A percentile compares a stretch with the other conserved stretches of the same genome.
These are phyloP conservation scores for Enoplosus armatus DNA, from an alignment of 2,797 vertebrate species.

Conservation along the genomic window DNA sequence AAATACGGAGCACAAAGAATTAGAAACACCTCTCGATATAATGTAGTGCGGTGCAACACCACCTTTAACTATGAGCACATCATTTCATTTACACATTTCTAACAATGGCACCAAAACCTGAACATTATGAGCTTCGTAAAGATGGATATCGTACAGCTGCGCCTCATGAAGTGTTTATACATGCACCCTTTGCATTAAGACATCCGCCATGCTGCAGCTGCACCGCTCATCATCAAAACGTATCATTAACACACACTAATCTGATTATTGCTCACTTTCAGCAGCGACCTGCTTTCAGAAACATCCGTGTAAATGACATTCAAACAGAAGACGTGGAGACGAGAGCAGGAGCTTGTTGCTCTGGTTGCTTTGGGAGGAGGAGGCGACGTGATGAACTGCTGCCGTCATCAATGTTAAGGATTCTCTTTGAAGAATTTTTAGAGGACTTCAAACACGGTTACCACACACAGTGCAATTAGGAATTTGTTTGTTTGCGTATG, in stretches of 20 bases:
- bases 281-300: not conserved
- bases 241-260: not conserved
- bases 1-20: too few species aligned
- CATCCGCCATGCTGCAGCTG: too few species aligned
- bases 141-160: too few species aligned
- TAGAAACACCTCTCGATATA: not conserved
- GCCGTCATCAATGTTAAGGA: not conserved
- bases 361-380: not conserved
- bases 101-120: not conserved
- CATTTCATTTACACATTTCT: too few species aligned
- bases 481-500: not conserved
- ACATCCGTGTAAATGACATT: not conserved
- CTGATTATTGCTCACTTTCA: not conserved
- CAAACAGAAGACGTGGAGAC: not conserved
- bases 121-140: too few species aligned
- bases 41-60: too few species aligned
- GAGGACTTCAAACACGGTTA: not conserved
- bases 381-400: not conserved
- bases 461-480: not conserved
- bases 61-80: too few species aligned
- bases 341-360: not conserved
- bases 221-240: too few species aligned
- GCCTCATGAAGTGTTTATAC: too few species aligned
- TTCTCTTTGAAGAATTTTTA: conserved; percentile 18
- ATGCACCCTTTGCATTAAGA: too few species aligned